Evolutionary conservation across 2,113 vertebrate species (phyloP), one percentile per base, ranked within the genome.

Genomic region (Rallus limicola): DNA sequence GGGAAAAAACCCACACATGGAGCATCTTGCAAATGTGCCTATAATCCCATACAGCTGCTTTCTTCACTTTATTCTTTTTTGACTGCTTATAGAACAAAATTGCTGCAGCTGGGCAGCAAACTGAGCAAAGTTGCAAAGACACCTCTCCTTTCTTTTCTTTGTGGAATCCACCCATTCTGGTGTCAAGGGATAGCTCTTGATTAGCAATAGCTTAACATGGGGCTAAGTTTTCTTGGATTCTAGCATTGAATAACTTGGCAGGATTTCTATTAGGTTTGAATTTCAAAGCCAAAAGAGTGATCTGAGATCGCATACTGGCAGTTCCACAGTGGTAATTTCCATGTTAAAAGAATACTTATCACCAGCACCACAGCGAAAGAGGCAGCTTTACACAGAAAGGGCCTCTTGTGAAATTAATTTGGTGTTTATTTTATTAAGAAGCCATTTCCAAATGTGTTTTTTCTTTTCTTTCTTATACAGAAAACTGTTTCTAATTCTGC

Each of bases 211-310:
- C 92, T 91, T 95, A 96, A 95, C 96, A 81, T 53, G 87, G 84
- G 93, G 96, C 94, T 97, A 95, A 96, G 91, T 96, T 97, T 97
- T 97, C 97, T 97, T 97, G 97, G 97, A 97, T 96, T 95, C 91
- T 96, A 92, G 69, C 92, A 77, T 91, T 96, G 96, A 96, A 95
- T 94, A 93, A 97, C 97, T 97, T 97, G 97, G 97, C 97, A 97
- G 97, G 96, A 94, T 97, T 96, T 96, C 97, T 97, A 95, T 97
- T 97, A 97, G 97, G 96, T 96, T 97, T 97, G 94, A 96, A 97
- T 97, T 97, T 97, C 97, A 97, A 97, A 97, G 97, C 97, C 97
- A 97, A 97, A 97, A 96, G 97, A 97, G 97, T 97, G 97, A 97
- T 97, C 95, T 97, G 97, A 97, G 97, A 97, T 97, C 71, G 83